Base-by-base conservation (phyloP, 35 echinoderm and acorn worm genomes). In the Patiria miniata region DNA sequence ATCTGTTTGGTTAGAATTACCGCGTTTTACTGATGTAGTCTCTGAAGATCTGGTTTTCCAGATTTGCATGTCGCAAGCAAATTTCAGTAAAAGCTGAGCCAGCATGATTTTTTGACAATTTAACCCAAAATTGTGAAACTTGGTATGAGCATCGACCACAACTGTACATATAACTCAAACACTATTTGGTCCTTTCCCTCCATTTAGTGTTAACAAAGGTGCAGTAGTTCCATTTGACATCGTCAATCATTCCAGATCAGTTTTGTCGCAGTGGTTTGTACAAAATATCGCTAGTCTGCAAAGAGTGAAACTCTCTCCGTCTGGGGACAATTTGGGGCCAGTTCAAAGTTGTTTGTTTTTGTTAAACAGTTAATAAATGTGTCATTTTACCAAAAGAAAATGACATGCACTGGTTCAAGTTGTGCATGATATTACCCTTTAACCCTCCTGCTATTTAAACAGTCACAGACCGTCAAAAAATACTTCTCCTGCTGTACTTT, bases 181-280 rank as follows among this genome's bases (percentile, higher is more conserved):
- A 73, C 65, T 73, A 73, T 73, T 34, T 73, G 65, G 65, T 73
- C 65, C 26, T 73, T 73, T 73, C 65, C 65, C 65, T 73, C 65
- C 65, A 73, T 73, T 73, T 73, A 73, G 65, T 73, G 65, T 28
- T 68, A 23, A 7, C 1, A 28, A 28, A 8, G 15, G 6, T 47
- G 65, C 65, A 73, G 23, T 73, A 73, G 65, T 30, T 5, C 15
- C 34, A 32, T 6, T 73, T 59, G 18, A 0, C 52, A 19, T 55
- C 28, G 19, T 60, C 65, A 22, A 73, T 73, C 65, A 73, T 73
- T 73, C 65, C 65, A 73, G 65, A 73, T 73, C 34, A 32, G 65
- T 73, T 26, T 26, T 73, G 65, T 10, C 29, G 0, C 34, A 28
- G 65, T 73, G 18, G 23, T 73, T 73, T 22, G 2, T 28, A 23